Evolutionary conservation across 2,888 invertebrate genomes (phyloP).

Genomic region (Buathra laborator): DNA sequence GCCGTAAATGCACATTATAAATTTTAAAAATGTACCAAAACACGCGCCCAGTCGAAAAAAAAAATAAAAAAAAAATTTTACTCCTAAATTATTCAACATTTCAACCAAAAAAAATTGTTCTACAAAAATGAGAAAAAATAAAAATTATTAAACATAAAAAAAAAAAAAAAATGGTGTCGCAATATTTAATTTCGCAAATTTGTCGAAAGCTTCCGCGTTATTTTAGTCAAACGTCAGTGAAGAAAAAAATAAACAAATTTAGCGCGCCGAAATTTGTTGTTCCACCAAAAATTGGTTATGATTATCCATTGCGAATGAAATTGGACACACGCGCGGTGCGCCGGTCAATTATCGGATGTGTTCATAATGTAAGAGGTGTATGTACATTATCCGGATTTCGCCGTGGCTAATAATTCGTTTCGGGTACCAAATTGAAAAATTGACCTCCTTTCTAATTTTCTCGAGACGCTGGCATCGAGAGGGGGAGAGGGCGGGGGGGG

Average conservation of each 20-base stretch:
- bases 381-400: constrained; percentile 18
- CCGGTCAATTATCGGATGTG: not conserved
- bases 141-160: too few relatives aligned
- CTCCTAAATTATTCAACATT: not conserved
- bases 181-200: too few relatives aligned
- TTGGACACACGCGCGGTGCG: too few relatives aligned
- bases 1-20: not conserved
- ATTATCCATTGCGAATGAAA: too few relatives aligned
- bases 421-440: constrained; percentile 33
- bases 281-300: too few relatives aligned
- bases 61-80: not conserved
- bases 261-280: too few relatives aligned
- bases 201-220: too few relatives aligned
- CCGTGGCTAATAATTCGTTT: constrained; percentile 18
- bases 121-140: not conserved
- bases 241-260: too few relatives aligned
- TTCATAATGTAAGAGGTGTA: constrained; percentile 26
- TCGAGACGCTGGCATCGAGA: not conserved
- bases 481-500: not conserved
- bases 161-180: too few relatives aligned
- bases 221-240: too few relatives aligned
- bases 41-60: not conserved
- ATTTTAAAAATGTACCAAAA: not conserved
- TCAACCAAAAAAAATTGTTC: not conserved
- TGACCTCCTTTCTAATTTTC: constrained; percentile 40